Evolutionary conservation across 2,797 vertebrate species (phyloP), one percentile per base, ranked within the genome.

Genomic region (Anguilla pacifica): DNA sequence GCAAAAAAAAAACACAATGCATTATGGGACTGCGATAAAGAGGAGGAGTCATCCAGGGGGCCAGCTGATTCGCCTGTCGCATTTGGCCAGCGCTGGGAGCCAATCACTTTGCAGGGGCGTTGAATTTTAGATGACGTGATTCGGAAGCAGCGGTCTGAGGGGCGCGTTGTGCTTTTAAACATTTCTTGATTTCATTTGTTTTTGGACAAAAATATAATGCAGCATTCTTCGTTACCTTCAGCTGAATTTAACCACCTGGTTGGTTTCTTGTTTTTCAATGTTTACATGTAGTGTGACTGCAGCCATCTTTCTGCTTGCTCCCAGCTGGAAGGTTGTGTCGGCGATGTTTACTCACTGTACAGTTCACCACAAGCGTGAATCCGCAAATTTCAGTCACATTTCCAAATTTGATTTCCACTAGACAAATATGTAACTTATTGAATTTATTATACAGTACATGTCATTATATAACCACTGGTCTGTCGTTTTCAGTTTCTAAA

Each of bases 11-110:
- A 96, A 96, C 93, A 95, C 94, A 96, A 95, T 95, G 95, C 89
- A 94, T 95, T 96, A 96, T 94, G 95, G 94, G 94, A 93, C 2
- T 90, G 92, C 93, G 94, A 96, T 96, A 95, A 96, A 95, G 93
- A 94, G 93, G 89, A 22, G 53, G 89, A 88, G 91, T 91, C 83
- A 93, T 28, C 77, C 10, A 93, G 86, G 89, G 93, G 86, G 55
- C 25, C 87, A 92, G 91, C 90, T 92, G 93, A 93, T 95, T 94
- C 92, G 88, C 91, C 90, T 92, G 89, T 92, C 87, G 17, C 55
- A 28, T 89, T 46, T 10, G 25, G n/a, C 55, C 13, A 9, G 22
- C 25, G 22, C 39, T 53, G 31, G 85, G 39, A 55, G 17, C 39
- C 51, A 79, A 49, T 77, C 31, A 28, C 72, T 22, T 59, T 59